Conservation (phyloP, 2,888 invertebrate genomes). For the Leptothorax acervorum region DNA sequence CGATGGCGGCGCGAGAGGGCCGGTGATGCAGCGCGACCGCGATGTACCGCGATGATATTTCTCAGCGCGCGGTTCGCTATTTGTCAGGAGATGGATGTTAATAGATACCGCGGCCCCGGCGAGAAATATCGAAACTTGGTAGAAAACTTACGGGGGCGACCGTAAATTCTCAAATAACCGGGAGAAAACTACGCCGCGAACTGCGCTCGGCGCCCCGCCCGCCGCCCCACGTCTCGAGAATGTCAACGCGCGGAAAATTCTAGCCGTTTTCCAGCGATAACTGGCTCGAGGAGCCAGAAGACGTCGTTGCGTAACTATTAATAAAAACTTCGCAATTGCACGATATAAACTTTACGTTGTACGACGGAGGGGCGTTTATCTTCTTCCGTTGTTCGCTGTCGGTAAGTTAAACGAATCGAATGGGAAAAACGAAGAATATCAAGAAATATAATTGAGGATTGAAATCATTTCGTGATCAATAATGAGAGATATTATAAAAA, state of each 20-base stretch:
- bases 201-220: slow-evolving; percentile 20
- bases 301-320: slow-evolving; percentile 50
- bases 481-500: not conserved
- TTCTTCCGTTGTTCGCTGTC: slow-evolving; percentile 50
- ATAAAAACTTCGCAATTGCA: slow-evolving; percentile 49
- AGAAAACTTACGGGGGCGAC: slow-evolving; percentile 49
- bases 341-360: slow-evolving; percentile 50
- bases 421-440: not conserved
- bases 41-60: slow-evolving; percentile 49
- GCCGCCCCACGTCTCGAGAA: slow-evolving; percentile 39
- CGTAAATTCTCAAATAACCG: slow-evolving; percentile 56
- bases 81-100: slow-evolving; percentile 55
- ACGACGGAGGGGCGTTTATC: slow-evolving; percentile 38
- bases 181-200: slow-evolving; percentile 47
- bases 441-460: not conserved
- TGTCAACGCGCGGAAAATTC: slow-evolving; percentile 55
- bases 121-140: slow-evolving; percentile 57
- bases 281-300: slow-evolving; percentile 30
- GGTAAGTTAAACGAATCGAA: slow-evolving; percentile 45
- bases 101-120: slow-evolving; percentile 49
- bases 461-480: not conserved
- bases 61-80: slow-evolving; percentile 44
- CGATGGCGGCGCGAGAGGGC: slow-evolving; percentile 17
- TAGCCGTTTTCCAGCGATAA: slow-evolving; percentile 44
- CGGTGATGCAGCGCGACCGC: slow-evolving; percentile 38